Percentiles rank a stretch among this genome's conserved stretches.
phyloP scores from a whole-genome alignment of 2,888 invertebrate species.

The Drosophila suboccidentalis region DNA sequence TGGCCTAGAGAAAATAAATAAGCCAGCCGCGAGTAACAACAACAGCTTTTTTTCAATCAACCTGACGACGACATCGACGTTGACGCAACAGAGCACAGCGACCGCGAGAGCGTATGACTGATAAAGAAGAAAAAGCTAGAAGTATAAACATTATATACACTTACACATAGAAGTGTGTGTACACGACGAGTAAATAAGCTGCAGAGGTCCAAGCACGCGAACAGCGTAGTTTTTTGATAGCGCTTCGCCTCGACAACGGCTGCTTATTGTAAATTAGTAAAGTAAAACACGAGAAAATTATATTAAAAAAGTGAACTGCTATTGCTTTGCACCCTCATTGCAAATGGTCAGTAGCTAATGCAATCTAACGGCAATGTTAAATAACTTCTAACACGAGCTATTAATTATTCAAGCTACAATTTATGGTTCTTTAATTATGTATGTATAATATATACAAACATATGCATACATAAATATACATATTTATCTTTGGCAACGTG shows the following conservation, averaged over 20 bases:
- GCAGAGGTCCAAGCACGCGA: conserved; percentile 39
- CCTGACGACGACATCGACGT: conserved; percentile 44
- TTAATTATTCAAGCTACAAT: conserved; percentile 58
- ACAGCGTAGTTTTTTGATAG: conserved; percentile 37
- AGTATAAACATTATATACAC: conserved; percentile 28
- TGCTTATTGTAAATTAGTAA: conserved; percentile 50
- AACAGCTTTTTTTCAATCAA: conserved; percentile 50
- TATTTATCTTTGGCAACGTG: conserved; percentile 14
- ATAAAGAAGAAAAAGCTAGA: conserved; percentile 63
- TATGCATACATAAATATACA: conserved; percentile 32
- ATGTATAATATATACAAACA: conserved; percentile 23
- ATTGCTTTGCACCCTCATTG: conserved; percentile 20
- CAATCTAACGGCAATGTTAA: conserved; percentile 41
- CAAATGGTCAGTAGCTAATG: conserved; percentile 46
- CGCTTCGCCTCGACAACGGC: conserved; percentile 13
- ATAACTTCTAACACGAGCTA: conserved; percentile 52
- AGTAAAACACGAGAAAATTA: conserved; percentile 43
- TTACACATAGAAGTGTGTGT: conserved; percentile 5
- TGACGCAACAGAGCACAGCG: conserved; percentile 62
- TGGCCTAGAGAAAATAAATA: conserved; percentile 61
- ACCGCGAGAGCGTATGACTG: conserved; percentile 41
- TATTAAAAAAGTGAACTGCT: conserved; percentile 25
- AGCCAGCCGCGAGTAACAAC: conserved; percentile 18
- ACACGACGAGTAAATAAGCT: conserved; percentile 30
- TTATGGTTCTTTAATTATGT: conserved; percentile 61